Conservation (phyloP, 2,888 invertebrate species). For the Rhagonycha lutea region DNA sequence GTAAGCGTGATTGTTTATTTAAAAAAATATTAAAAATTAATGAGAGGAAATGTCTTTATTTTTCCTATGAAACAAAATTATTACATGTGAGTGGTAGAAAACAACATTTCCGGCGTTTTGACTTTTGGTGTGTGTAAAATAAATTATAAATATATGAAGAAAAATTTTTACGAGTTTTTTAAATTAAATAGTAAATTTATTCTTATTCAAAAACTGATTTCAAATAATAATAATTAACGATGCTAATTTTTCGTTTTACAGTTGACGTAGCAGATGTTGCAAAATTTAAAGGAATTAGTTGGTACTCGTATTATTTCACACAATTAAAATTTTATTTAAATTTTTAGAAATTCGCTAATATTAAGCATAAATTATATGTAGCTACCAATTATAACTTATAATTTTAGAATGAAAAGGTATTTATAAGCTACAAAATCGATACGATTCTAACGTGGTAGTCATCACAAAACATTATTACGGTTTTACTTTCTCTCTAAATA, state of each 20-base stretch:
- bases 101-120: neutral
- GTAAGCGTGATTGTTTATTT: conserved; percentile 42
- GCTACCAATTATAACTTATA: too few relatives aligned
- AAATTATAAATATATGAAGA: neutral
- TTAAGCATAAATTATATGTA: too few relatives aligned
- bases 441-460: too few relatives aligned
- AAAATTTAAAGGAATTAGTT: neutral
- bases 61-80: neutral
- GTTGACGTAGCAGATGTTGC: neutral
- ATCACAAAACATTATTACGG: too few relatives aligned
- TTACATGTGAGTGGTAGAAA: neutral
- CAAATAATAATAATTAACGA: neutral
- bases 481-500: too few relatives aligned
- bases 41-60: neutral
- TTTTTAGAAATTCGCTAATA: too few relatives aligned
- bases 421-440: too few relatives aligned
- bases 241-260: neutral
- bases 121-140: neutral
- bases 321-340: too few relatives aligned
- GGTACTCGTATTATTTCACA: too few relatives aligned
- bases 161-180: neutral
- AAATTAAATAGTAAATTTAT: neutral
- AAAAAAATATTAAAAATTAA: neutral
- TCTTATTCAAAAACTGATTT: neutral
- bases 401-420: too few relatives aligned